Evolutionary conservation across 2,888 invertebrate genomes (phyloP).

Genomic region (Dynastes maya): DNA sequence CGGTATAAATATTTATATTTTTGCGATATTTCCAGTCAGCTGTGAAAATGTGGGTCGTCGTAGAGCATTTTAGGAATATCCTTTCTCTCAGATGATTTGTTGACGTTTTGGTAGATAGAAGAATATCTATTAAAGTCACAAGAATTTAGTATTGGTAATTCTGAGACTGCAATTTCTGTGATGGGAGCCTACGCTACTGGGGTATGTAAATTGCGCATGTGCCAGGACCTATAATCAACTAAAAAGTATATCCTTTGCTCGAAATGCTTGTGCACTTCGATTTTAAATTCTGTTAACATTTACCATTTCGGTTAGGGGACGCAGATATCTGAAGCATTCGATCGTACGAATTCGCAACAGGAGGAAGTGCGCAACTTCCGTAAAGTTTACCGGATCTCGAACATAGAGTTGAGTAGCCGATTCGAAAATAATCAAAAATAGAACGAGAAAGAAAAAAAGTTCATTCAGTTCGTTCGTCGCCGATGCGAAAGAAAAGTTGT

Average conservation of each 20-base stretch:
- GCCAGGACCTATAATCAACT: conserved; percentile 9
- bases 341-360: neutral
- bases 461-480: neutral
- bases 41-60: too few species aligned
- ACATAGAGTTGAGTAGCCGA: neutral
- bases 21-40: too few species aligned
- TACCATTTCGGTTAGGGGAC: neutral
- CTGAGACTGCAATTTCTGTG: too few species aligned
- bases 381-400: neutral
- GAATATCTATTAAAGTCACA: too few species aligned
- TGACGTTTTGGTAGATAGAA: too few species aligned
- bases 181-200: conserved; percentile 1
- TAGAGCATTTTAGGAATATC: too few species aligned
- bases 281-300: conserved; percentile 27
- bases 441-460: conserved; percentile 1
- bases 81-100: too few species aligned
- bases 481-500: neutral
- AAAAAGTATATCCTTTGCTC: conserved; percentile 21
- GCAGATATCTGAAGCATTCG: neutral
- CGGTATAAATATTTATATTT: too few species aligned
- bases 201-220: conserved; percentile 24
- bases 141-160: too few species aligned
- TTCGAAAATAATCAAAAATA: conserved; percentile 6
- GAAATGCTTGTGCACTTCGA: conserved; percentile 18
- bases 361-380: neutral